Conservation (phyloP, 2,888 invertebrate genomes). For the Pyralis farinalis region DNA sequence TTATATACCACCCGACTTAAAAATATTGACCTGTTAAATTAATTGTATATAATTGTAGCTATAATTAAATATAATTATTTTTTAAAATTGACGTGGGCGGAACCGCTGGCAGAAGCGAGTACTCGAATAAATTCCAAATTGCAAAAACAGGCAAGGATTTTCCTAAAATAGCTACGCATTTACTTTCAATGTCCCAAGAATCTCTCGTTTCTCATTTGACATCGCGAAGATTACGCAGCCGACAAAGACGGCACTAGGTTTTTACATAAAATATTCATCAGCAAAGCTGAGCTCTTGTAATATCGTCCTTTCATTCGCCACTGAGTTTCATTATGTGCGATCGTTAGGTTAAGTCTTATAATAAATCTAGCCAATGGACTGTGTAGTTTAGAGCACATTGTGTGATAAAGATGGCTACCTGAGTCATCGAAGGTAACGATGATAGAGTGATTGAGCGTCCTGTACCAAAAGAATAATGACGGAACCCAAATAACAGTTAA, state of each 20-base stretch:
- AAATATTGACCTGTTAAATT: too few relatives aligned
- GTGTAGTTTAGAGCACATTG: not conserved
- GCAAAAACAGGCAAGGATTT: not conserved
- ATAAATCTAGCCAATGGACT: slow-evolving; percentile 7
- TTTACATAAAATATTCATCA: slow-evolving; percentile 61
- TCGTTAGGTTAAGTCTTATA: slow-evolving; percentile 7
- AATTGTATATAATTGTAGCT: too few relatives aligned
- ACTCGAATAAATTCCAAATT: too few relatives aligned
- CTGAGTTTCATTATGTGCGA: slow-evolving; percentile 6
- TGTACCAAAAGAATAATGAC: too few relatives aligned
- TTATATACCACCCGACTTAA: too few relatives aligned
- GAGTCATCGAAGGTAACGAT: not conserved
- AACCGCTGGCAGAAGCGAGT: too few relatives aligned
- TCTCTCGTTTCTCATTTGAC: slow-evolving; percentile 41
- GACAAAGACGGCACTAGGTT: slow-evolving; percentile 30
- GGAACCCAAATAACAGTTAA: too few relatives aligned
- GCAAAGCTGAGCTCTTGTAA: slow-evolving; percentile 37
- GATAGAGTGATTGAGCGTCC: too few relatives aligned
- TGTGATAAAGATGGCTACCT: too few relatives aligned
- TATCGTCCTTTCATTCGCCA: slow-evolving; percentile 30
- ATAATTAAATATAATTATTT: too few relatives aligned
- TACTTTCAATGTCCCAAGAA: not conserved
- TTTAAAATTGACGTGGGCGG: too few relatives aligned
- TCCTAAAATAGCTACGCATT: slow-evolving; percentile 4
- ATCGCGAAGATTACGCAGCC: slow-evolving; percentile 40